Percentiles rank a stretch among this genome's conserved stretches.
phyloP scores from a whole-genome alignment of 37 sponge, comb jelly and placozoan species.

The Oopsacas minuta region DNA sequence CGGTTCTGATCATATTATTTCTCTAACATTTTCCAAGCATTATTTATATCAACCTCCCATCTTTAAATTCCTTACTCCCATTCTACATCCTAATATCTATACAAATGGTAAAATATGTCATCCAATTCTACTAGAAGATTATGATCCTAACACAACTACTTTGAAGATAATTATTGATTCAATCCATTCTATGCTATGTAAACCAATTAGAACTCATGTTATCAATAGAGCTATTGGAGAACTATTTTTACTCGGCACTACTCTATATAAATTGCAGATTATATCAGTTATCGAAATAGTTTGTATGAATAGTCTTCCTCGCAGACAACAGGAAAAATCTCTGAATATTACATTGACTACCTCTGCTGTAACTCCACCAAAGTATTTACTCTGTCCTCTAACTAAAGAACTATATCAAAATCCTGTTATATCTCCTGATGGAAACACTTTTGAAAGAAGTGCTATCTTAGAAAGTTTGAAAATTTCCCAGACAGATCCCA shows the following conservation, averaged over 20 bases:
- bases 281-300: background rate
- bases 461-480: background rate
- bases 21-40: background rate
- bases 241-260: background rate
- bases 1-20: background rate
- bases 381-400: background rate
- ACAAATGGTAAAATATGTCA: background rate
- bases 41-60: background rate
- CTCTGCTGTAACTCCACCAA: background rate
- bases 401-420: background rate
- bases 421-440: background rate
- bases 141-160: background rate
- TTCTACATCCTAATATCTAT: background rate
- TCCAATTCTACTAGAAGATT: background rate
- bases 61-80: background rate
- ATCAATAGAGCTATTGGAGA: background rate
- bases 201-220: background rate
- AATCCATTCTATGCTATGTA: background rate
- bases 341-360: background rate
- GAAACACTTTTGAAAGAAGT: background rate
- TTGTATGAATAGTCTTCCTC: background rate
- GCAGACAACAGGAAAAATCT: background rate
- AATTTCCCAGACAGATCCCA: background rate
- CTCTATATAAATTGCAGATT: background rate
- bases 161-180: background rate